Conservation (phyloP, 2,888 invertebrate genomes). For the Spilosoma lubricipeda region DNA sequence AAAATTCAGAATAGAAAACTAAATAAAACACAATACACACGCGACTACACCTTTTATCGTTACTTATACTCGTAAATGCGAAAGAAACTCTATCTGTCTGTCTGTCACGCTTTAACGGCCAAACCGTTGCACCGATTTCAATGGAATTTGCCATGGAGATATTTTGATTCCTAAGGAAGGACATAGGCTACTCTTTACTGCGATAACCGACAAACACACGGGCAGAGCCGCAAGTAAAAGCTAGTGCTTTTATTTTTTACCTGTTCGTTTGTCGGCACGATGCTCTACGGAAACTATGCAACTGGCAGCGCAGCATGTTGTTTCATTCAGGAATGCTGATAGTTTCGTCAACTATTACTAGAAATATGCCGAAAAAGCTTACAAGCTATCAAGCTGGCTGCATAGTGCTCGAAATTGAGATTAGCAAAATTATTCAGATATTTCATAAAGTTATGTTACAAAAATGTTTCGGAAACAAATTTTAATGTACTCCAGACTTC, state of each 20-base stretch:
- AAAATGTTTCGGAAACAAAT: slow-evolving; percentile 4
- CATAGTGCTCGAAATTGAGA: slow-evolving; percentile 11
- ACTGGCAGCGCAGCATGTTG: slow-evolving; percentile 30
- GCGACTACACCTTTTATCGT: slow-evolving; percentile 5
- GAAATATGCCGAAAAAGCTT: slow-evolving; percentile 25
- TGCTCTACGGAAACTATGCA: slow-evolving; percentile 40
- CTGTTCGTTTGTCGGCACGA: slow-evolving; percentile 36
- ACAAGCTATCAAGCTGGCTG: slow-evolving; percentile 6
- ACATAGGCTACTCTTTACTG: too few species aligned
- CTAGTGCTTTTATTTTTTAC: neutral
- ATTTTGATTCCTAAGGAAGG: too few species aligned
- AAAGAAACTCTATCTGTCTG: too few species aligned
- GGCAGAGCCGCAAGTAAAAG: too few species aligned
- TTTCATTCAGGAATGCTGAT: slow-evolving; percentile 36
- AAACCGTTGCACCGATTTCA: too few species aligned
- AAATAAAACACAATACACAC: slow-evolving; percentile 15
- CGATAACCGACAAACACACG: too few species aligned
- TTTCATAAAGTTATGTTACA: slow-evolving; percentile 1
- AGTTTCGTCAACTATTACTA: slow-evolving; percentile 38
- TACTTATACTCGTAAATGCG: too few species aligned
- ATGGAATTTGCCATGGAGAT: too few species aligned
- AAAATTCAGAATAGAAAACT: neutral
- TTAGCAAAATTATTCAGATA: slow-evolving; percentile 14
- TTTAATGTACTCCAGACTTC: neutral
- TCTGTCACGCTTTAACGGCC: too few species aligned